Conservation (phyloP, 1,140 invertebrate species). For the Linepithema humile region DNA sequence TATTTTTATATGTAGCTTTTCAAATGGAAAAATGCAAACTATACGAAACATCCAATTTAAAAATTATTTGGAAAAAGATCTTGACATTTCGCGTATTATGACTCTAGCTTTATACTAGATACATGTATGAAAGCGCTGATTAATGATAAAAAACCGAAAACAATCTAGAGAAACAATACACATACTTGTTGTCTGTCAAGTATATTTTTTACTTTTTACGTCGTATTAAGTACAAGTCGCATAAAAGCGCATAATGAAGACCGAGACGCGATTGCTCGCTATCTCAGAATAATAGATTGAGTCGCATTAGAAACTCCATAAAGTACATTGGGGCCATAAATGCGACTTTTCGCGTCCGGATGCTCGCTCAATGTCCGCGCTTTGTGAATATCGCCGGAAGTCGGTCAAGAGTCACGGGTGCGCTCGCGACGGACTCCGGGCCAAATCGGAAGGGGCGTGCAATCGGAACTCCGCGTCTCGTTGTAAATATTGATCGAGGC, state of each 20-base stretch:
- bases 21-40: no score
- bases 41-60: no score
- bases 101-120: no score
- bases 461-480: constrained; percentile 48
- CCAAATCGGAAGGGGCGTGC: constrained; percentile 55
- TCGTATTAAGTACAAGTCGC: not conserved
- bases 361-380: constrained; percentile 52
- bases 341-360: constrained; percentile 41
- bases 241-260: not conserved
- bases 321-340: constrained; percentile 50
- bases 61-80: no score
- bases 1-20: no score
- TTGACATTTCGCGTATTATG: no score
- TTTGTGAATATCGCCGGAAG: constrained; percentile 55
- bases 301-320: constrained; percentile 31
- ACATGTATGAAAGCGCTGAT: no score
- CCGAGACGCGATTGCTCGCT: not conserved
- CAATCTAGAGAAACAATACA: not conserved
- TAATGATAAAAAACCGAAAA: no score
- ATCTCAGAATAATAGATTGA: not conserved
- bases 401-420: constrained; percentile 52
- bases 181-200: not conserved
- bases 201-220: no score
- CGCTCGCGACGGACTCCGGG: constrained; percentile 26
- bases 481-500: constrained; percentile 63